Conservation (phyloP, 2,888 invertebrate genomes). For the Drosophila neotestacea region DNA sequence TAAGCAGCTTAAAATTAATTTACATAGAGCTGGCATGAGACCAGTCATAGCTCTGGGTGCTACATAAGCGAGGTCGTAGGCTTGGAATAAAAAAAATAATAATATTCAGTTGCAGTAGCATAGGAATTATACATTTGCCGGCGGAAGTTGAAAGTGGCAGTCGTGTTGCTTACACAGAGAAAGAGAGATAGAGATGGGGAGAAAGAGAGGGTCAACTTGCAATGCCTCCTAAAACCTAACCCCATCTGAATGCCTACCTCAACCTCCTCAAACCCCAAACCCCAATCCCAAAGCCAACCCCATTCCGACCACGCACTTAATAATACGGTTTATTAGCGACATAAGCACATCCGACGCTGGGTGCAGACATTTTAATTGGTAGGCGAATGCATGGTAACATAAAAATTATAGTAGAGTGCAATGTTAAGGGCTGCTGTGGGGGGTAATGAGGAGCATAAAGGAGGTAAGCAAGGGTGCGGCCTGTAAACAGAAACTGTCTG, state of each 20-base stretch:
- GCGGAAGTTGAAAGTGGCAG: conserved; percentile 79
- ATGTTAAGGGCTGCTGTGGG: conserved; percentile 38
- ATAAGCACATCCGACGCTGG: conserved; percentile 80
- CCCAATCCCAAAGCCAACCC: conserved; percentile 4
- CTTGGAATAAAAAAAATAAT: conserved; percentile 18
- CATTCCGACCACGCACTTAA: conserved; percentile 72
- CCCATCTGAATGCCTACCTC: conserved; percentile 5
- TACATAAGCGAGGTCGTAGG: conserved; percentile 8
- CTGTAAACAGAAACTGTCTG: conserved; percentile 57
- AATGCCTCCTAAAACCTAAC: conserved; percentile 43
- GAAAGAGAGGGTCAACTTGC: conserved; percentile 43
- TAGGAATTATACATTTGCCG: conserved; percentile 82
- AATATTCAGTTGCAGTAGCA: conserved; percentile 62
- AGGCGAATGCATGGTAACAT: conserved; percentile 82
- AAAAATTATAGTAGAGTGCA: conserved; percentile 76
- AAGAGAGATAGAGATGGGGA: conserved; percentile 4
- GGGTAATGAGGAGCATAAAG: neutral
- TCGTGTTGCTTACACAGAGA: conserved; percentile 48
- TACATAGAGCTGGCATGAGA: conserved; percentile 46
- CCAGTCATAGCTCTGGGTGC: neutral
- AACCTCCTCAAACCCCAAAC: neutral
- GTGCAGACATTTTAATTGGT: conserved; percentile 82
- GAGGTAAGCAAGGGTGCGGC: conserved; percentile 9
- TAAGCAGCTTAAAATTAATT: conserved; percentile 82
- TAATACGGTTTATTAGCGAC: conserved; percentile 82